Percentiles rank a stretch among this genome's conserved stretches.
Conservation (phyloP, 2,888 invertebrate species). For the Ypsolopha scabrella region DNA sequence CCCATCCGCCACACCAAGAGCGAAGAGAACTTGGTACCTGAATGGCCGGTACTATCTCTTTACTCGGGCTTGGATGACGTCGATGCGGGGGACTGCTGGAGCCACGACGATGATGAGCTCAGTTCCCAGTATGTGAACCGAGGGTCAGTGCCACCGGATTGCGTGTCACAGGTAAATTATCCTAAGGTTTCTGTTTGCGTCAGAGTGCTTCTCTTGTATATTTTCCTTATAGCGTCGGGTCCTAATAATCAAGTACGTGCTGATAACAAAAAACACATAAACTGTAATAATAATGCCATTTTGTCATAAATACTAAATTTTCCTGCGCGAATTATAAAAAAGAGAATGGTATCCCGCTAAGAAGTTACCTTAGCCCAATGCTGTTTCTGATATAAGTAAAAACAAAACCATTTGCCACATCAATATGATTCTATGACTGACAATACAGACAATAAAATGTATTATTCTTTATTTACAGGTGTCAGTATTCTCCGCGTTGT, state of each 20-base stretch:
- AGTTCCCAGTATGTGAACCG: slow-evolving; percentile 39
- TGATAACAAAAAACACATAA: too few relatives aligned
- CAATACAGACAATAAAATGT: neutral
- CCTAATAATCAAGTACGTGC: too few relatives aligned
- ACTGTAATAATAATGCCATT: too few relatives aligned
- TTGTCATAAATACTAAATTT: slow-evolving; percentile 4
- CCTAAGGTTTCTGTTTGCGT: too few relatives aligned
- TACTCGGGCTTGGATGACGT: slow-evolving; percentile 47
- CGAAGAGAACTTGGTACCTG: slow-evolving; percentile 86
- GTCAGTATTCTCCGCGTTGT: slow-evolving; percentile 44
- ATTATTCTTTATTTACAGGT: slow-evolving; percentile 10
- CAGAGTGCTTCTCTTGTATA: too few relatives aligned
- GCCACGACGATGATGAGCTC: slow-evolving; percentile 96
- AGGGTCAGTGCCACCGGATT: slow-evolving; percentile 47
- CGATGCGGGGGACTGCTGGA: slow-evolving; percentile 84
- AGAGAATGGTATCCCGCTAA: too few relatives aligned
- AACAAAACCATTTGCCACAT: neutral
- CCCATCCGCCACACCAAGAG: slow-evolving; percentile 92
- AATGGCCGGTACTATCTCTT: slow-evolving; percentile 63
- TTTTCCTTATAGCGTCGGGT: too few relatives aligned
- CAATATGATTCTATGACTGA: neutral
- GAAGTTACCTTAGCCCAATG: too few relatives aligned
- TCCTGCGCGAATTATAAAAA: neutral
- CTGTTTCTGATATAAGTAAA: too few relatives aligned
- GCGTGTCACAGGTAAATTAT: slow-evolving; percentile 86